phyloP scores from a whole-genome alignment of 2,888 invertebrate species.

The Leptinotarsa peninsularis region DNA sequence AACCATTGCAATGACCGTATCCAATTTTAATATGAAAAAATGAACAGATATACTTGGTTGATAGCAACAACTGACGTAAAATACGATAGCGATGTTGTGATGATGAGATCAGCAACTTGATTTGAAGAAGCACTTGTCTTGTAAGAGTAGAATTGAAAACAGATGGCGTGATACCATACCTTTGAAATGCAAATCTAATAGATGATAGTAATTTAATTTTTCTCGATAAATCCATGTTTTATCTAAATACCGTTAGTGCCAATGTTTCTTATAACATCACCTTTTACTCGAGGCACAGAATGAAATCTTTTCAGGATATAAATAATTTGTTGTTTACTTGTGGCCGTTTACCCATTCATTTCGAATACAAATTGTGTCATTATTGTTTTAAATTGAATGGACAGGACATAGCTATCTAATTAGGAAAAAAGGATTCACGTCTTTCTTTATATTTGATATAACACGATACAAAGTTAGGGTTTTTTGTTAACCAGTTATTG shows the following conservation, averaged over 20 bases:
- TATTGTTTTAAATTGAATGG: not conserved
- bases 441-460: not conserved
- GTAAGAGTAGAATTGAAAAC: too few relatives aligned
- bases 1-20: too few relatives aligned
- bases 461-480: not conserved
- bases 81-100: too few relatives aligned
- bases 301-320: not conserved
- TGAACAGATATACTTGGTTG: too few relatives aligned
- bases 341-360: not conserved
- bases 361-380: not conserved
- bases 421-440: not conserved
- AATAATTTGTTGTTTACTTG: slow-evolving; percentile 5
- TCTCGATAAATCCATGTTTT: not conserved
- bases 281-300: not conserved
- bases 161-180: too few relatives aligned
- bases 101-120: too few relatives aligned
- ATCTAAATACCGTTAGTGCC: not conserved
- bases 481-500: too few relatives aligned
- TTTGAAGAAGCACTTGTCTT: too few relatives aligned
- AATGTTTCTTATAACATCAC: not conserved
- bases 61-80: too few relatives aligned
- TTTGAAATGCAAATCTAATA: too few relatives aligned
- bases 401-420: not conserved
- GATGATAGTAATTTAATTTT: too few relatives aligned
- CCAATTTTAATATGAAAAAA: too few relatives aligned